These are phyloP conservation scores for Calycopis cecrops DNA, from an alignment of 1,140 invertebrate species.

Conservation along the genomic window DNA sequence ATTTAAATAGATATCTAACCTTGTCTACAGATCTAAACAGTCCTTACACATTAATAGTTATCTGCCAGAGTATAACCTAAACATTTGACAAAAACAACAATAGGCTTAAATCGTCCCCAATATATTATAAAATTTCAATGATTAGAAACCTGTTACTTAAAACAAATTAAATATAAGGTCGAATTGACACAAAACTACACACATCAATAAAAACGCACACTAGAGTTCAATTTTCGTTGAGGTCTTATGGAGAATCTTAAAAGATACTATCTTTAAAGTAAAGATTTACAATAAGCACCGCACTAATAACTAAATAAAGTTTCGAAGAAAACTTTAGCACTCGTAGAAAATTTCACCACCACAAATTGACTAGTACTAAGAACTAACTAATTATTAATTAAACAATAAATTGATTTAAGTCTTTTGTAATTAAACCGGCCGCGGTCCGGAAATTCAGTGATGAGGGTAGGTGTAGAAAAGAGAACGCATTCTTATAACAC, in stretches of 20 bases:
- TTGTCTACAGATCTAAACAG: constrained; percentile 58
- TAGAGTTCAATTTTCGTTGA: constrained; percentile 44
- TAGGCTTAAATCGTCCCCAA: constrained; percentile 52
- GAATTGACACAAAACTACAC: constrained; percentile 41
- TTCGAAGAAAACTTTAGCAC: constrained; percentile 56
- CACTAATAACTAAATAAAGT: constrained; percentile 57
- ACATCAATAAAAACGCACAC: constrained; percentile 31
- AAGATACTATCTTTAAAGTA: too few species aligned
- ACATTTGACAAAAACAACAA: constrained; percentile 41
- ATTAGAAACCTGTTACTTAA: constrained; percentile 60
- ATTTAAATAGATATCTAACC: constrained; percentile 49
- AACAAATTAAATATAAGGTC: constrained; percentile 47
- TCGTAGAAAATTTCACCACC: constrained; percentile 70
- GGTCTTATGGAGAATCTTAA: constrained; percentile 41
- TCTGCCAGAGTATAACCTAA: constrained; percentile 35
- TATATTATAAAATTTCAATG: constrained; percentile 60
- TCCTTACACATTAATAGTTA: constrained; percentile 46
- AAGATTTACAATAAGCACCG: constrained; percentile 67
- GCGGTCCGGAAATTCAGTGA: constrained; percentile 51
- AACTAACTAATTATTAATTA: constrained; percentile 63
- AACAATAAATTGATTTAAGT: constrained; percentile 64
- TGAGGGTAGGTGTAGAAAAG: constrained; percentile 25
- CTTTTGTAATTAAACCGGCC: constrained; percentile 65
- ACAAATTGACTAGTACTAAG: constrained; percentile 73
- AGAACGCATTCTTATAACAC: constrained; percentile 29